These are phyloP conservation scores for Tapirus terrestris DNA, from an alignment of 2,113 vertebrate genomes.

Conservation along the genomic window DNA sequence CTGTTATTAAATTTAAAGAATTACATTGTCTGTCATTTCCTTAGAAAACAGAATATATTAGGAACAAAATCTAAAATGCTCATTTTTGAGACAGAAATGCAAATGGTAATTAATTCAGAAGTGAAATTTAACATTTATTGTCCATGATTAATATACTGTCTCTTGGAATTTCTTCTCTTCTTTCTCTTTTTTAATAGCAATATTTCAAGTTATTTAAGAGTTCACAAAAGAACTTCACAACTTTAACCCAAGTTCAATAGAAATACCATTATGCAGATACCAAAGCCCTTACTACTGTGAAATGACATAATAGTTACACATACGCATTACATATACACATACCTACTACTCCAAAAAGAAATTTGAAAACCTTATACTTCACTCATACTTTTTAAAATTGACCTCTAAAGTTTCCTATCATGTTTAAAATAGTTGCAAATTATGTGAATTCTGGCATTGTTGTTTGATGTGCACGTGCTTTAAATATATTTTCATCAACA, in stretches of 20 bases:
- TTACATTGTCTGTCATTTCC: background rate
- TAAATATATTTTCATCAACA: conserved; percentile 6
- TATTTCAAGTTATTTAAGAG: background rate
- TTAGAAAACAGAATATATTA: background rate
- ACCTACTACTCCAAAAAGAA: background rate
- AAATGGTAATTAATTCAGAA: background rate
- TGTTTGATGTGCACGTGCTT: background rate
- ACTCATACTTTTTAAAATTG: background rate
- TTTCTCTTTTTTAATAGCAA: background rate
- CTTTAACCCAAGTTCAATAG: background rate
- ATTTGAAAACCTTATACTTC: background rate
- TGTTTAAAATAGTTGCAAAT: background rate
- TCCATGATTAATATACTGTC: background rate
- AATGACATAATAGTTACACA: background rate
- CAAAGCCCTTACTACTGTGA: background rate
- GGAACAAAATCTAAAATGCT: background rate
- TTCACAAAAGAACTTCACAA: background rate
- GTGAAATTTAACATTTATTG: background rate
- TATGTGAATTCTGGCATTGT: background rate
- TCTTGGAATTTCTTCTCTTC: background rate
- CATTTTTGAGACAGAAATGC: background rate
- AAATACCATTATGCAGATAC: background rate
- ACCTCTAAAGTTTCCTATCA: background rate
- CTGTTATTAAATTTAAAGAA: background rate
- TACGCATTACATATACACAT: background rate